phyloP scores from a whole-genome alignment of 2,888 invertebrate genomes.

The Dexiosoma caninum region DNA sequence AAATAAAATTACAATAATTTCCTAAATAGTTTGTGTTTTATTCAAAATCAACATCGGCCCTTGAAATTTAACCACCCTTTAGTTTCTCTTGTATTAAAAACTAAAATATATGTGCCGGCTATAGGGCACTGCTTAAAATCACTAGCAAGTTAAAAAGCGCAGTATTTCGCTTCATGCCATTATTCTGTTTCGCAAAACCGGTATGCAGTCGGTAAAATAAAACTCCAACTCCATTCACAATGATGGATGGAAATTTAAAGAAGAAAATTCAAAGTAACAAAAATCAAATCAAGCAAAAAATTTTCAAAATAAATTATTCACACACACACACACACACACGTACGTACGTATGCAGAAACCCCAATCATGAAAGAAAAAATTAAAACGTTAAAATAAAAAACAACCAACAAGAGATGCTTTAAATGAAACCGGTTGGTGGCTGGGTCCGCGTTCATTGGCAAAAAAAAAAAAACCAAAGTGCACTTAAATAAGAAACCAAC shows the following conservation, averaged over 20 bases:
- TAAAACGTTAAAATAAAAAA: conserved; percentile 19
- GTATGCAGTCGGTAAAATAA: conserved; percentile 14
- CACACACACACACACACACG: background rate
- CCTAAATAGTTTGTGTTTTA: too few relatives aligned
- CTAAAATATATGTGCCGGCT: background rate
- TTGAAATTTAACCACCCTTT: too few relatives aligned
- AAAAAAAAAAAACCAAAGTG: background rate
- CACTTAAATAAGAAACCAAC: background rate
- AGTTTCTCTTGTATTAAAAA: too few relatives aligned
- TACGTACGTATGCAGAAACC: background rate
- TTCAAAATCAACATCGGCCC: too few relatives aligned
- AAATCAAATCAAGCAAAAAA: conserved; percentile 41
- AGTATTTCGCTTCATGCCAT: conserved; percentile 15
- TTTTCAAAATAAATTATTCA: conserved; percentile 25
- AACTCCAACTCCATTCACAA: conserved; percentile 56
- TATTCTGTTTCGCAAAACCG: conserved; percentile 14
- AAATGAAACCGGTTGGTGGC: conserved; percentile 53
- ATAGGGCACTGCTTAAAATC: conserved; percentile 3
- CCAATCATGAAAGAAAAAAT: conserved; percentile 45
- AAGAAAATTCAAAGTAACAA: conserved; percentile 15
- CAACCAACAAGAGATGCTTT: conserved; percentile 36
- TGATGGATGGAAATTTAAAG: conserved; percentile 30
- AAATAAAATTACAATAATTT: too few relatives aligned
- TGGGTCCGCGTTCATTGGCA: conserved; percentile 19
- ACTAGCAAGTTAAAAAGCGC: conserved; percentile 40